Percentiles rank a stretch among this genome's conserved stretches.
phyloP scores from a whole-genome alignment of 2,888 invertebrate genomes.

The Lysandra bellargus region DNA sequence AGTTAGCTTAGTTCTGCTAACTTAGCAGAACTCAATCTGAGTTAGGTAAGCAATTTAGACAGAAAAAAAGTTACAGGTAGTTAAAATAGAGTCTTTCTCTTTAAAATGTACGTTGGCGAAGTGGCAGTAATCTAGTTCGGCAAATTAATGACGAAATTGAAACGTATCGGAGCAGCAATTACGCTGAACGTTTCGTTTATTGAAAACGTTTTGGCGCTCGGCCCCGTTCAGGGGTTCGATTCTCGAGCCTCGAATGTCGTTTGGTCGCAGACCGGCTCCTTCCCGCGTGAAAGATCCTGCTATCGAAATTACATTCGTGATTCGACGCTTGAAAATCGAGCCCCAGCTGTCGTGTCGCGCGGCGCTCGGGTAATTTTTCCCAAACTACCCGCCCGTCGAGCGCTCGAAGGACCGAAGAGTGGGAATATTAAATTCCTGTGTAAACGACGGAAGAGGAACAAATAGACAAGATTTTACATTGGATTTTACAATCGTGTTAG shows the following conservation, averaged over 20 bases:
- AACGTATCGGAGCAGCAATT: slow-evolving; percentile 5
- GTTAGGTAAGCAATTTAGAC: background rate
- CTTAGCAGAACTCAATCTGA: background rate
- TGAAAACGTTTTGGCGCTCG: slow-evolving; percentile 12
- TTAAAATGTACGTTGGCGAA: background rate
- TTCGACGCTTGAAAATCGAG: background rate
- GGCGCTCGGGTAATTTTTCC: slow-evolving; percentile 7
- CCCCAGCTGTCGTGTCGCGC: background rate
- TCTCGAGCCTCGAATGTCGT: background rate
- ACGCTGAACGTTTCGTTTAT: slow-evolving; percentile 1
- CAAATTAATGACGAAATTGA: slow-evolving; percentile 7
- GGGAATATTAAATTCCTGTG: slow-evolving; percentile 11
- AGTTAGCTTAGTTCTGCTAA: too few relatives aligned
- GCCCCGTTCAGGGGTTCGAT: background rate
- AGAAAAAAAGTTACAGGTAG: background rate
- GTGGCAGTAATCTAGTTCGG: background rate
- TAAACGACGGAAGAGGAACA: background rate
- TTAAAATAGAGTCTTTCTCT: background rate
- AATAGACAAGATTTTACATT: slow-evolving; percentile 12
- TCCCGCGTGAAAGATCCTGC: background rate
- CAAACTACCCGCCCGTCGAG: background rate
- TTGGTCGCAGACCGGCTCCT: background rate
- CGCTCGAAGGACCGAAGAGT: background rate
- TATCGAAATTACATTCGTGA: background rate
- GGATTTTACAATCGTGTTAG: background rate